Conservation (phyloP, 2,888 invertebrate genomes). For the Chrysotoxum bicinctum region DNA sequence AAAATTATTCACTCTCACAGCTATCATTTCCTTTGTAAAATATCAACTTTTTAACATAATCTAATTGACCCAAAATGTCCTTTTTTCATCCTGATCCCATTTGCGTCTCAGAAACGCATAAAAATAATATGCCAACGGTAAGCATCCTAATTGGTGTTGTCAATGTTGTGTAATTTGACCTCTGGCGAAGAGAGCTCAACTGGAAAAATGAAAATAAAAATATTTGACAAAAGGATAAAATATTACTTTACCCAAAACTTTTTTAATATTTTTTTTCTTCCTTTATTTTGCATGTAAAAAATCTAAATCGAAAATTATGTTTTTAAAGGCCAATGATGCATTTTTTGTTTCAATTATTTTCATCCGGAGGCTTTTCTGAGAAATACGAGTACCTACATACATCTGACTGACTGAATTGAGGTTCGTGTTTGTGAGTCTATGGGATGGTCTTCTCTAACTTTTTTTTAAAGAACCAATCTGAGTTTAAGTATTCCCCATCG, state of each 20-base stretch:
- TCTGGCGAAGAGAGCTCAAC: background rate
- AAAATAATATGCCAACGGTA: background rate
- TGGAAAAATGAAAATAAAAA: background rate
- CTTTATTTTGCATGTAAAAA: background rate
- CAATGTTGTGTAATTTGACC: background rate
- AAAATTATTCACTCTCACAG: background rate
- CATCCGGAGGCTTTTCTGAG: no score
- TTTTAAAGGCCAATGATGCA: background rate
- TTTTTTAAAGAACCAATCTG: no score
- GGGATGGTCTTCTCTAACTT: no score
- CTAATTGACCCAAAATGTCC: background rate
- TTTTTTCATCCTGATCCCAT: background rate
- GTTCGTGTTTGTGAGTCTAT: no score
- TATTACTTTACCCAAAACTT: background rate
- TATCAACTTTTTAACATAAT: background rate
- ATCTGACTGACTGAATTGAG: no score
- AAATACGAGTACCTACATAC: no score
- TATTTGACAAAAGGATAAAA: background rate
- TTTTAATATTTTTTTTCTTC: background rate
- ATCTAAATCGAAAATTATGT: background rate
- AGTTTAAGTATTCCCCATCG: no score
- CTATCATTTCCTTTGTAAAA: background rate
- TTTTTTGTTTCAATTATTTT: background rate
- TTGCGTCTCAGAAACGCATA: background rate
- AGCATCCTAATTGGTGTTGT: constrained; percentile 22